Evolutionary conservation across 2,797 vertebrate species (phyloP).

Genomic region (Uromys caudimaculatus): DNA sequence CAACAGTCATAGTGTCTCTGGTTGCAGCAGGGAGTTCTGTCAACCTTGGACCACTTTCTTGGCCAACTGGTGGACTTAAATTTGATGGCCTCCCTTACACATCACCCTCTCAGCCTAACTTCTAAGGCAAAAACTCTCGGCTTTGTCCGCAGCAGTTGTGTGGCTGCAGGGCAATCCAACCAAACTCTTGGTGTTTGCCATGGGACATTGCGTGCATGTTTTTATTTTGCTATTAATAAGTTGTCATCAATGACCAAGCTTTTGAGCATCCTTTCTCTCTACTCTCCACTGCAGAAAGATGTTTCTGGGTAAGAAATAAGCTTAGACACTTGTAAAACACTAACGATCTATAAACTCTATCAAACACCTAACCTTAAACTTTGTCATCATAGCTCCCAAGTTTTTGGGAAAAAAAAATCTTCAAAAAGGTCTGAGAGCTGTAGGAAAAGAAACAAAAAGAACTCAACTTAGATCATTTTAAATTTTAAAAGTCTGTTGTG

Average conservation of each 20-base stretch:
- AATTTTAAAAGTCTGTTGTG: background rate
- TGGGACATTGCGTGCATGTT: background rate
- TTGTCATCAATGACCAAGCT: background rate
- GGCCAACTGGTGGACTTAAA: background rate
- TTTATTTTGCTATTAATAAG: background rate
- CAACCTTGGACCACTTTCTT: background rate
- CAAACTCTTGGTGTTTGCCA: background rate
- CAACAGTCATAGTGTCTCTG: background rate
- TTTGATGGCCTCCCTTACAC: too few species aligned
- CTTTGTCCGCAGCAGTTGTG: background rate
- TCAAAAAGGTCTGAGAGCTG: background rate
- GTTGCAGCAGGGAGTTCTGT: background rate
- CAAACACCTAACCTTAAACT: background rate
- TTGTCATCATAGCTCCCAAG: background rate
- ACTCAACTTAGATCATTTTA: background rate
- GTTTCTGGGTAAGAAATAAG: constrained; percentile 36
- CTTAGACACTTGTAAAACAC: background rate
- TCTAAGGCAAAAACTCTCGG: background rate
- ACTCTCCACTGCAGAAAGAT: background rate
- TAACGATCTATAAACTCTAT: background rate
- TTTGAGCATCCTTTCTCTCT: background rate
- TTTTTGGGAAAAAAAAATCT: background rate
- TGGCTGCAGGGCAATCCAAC: background rate
- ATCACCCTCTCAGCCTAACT: background rate
- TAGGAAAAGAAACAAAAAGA: background rate